Evolutionary conservation across 2,113 vertebrate species (phyloP).

Genomic region (Copsychus sechellarum): DNA sequence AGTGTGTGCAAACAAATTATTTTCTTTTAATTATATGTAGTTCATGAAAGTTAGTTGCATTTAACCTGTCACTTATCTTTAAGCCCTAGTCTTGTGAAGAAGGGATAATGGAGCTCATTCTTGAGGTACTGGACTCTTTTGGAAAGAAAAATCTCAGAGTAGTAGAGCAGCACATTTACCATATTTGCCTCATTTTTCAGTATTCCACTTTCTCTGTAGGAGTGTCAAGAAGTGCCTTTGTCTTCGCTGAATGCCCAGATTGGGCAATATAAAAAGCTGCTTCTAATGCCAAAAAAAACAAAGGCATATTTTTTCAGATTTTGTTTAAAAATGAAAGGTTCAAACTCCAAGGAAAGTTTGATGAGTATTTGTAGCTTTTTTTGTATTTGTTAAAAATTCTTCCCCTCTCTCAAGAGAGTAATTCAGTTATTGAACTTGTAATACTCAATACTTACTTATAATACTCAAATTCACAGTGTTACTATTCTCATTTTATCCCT

Average conservation of each 20-base stretch:
- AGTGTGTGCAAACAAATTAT: neutral
- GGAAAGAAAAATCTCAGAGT: neutral
- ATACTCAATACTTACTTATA: too few species aligned
- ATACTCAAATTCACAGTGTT: neutral
- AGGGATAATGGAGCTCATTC: neutral
- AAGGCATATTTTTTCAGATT: neutral
- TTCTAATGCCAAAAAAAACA: neutral
- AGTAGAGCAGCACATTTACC: neutral
- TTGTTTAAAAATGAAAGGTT: neutral
- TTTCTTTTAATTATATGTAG: neutral
- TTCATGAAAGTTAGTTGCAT: neutral
- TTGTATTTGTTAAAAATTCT: neutral
- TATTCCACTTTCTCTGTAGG: neutral
- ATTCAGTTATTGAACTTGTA: neutral
- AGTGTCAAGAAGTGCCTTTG: constrained; percentile 60
- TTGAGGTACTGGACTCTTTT: neutral
- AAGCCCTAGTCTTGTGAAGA: neutral
- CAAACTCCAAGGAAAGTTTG: neutral
- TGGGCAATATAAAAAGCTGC: constrained; percentile 3
- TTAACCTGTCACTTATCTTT: neutral
- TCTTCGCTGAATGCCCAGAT: neutral
- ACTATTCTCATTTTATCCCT: neutral
- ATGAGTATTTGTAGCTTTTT: neutral
- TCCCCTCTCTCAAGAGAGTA: neutral
- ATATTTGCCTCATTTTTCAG: neutral